Base-by-base conservation (phyloP, 2,888 invertebrate genomes). In the Branchellion lobata region DNA sequence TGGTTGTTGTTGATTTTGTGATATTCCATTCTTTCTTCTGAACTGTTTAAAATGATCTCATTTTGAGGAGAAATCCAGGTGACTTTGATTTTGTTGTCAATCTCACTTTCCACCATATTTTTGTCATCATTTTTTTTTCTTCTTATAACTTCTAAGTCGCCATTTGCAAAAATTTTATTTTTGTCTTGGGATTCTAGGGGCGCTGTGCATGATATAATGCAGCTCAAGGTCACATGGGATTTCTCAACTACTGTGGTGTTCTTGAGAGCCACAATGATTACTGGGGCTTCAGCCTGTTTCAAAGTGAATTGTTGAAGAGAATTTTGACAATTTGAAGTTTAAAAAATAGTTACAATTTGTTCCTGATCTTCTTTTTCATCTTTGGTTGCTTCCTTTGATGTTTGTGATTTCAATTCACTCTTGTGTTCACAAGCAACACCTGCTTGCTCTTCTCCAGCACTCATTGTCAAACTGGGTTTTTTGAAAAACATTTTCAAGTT, bases 401-500 rank as follows among this genome's bases (percentile, higher is more conserved):
- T 14, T 14, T 40, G 40, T 40, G 5, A 8, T 40, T 40, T 40
- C 40, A 40, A 14, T 40, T 40, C 40, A 8, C 14, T 40, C 14
- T 40, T 14, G 5, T 40, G 5, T 14, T 40, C 40, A 40, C 5
- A 5, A 40, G 14, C 40, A 40, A 40, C 40, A 40, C 14, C 40
- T 40, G 40, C 8, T 8, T 8, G 14, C 40, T 40, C 40, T 40
- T 40, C 14, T 8, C 8, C 40, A 8, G 40, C 8, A 40, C 8
- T 8, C 40, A 40, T 14, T 40, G 61, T 8, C 3, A 57, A 14
- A n/a, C 61, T 57, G 21, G 61, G 8, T 57, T n/a, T 5, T n/a
- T n/a, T 57, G 61, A 57, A 57, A n/a, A 57, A 24, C 61, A 57
- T 18, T 57, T n/a, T 18, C 21, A 57, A 57, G 61, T n/a, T n/a